These are phyloP conservation scores for Camponotus pennsylvanicus DNA, from an alignment of 1,140 invertebrate genomes.

Conservation along the genomic window DNA sequence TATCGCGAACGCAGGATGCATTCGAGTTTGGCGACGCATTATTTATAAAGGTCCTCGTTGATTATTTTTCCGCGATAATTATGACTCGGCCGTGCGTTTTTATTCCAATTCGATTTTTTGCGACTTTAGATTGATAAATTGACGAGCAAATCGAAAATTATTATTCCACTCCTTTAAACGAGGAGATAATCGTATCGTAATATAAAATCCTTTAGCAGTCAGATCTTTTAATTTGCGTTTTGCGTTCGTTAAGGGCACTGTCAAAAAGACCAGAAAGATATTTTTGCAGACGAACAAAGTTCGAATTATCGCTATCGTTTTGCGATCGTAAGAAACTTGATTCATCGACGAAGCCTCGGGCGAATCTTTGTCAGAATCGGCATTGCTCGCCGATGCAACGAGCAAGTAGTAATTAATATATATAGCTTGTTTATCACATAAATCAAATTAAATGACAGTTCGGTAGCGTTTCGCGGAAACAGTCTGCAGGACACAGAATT, in stretches of 20 bases:
- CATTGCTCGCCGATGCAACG: neutral
- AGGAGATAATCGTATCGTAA: neutral
- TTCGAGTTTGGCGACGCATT: neutral
- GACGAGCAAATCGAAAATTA: conserved; percentile 5
- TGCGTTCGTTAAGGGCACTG: neutral
- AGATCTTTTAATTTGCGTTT: neutral
- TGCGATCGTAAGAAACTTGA: conserved; percentile 20
- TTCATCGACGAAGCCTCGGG: conserved; percentile 52
- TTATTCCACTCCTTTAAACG: neutral
- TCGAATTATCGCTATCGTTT: neutral
- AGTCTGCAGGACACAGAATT: too few species aligned
- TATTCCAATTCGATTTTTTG: too few species aligned
- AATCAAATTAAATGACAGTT: conserved; percentile 72
- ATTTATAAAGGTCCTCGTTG: neutral
- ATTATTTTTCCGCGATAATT: neutral
- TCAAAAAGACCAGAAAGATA: neutral
- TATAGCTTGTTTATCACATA: conserved; percentile 19
- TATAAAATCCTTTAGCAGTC: too few species aligned
- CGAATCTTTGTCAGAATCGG: neutral
- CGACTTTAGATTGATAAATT: neutral
- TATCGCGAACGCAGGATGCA: neutral
- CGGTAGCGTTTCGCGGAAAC: neutral
- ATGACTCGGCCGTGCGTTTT: neutral
- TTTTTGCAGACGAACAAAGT: neutral
- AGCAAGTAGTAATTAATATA: conserved; percentile 67